phyloP scores from a whole-genome alignment of 2,797 vertebrate species.

The Monodelphis domestica region DNA sequence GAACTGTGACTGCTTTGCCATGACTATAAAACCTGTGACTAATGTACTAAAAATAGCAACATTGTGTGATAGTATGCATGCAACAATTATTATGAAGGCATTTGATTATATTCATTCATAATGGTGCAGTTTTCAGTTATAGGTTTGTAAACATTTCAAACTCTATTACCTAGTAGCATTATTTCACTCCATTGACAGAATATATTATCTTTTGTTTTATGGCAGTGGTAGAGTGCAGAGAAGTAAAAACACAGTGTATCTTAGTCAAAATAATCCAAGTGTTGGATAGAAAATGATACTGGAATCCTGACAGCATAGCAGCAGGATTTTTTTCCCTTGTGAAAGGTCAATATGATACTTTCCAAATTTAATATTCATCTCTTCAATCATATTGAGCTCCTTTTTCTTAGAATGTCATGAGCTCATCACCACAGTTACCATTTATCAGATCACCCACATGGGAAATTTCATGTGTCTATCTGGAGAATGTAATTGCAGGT shows the following conservation, averaged over 20 bases:
- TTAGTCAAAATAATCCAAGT: slow-evolving; percentile 60
- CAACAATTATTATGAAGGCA: slow-evolving; percentile 81
- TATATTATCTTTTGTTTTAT: slow-evolving; percentile 80
- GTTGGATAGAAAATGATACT: slow-evolving; percentile 64
- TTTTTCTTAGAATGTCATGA: slow-evolving; percentile 63
- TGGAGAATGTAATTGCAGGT: neutral
- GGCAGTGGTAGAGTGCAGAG: slow-evolving; percentile 54
- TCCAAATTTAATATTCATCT: slow-evolving; percentile 68
- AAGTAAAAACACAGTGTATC: slow-evolving; percentile 60
- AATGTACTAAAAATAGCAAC: slow-evolving; percentile 79
- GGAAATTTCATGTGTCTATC: slow-evolving; percentile 49
- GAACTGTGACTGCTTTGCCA: slow-evolving; percentile 63
- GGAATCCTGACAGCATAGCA: neutral
- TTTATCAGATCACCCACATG: slow-evolving; percentile 55
- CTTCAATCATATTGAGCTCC: slow-evolving; percentile 52
- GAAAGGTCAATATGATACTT: slow-evolving; percentile 61
- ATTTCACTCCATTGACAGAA: slow-evolving; percentile 81
- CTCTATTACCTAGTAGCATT: slow-evolving; percentile 80
- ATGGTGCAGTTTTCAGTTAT: slow-evolving; percentile 80
- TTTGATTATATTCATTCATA: slow-evolving; percentile 84
- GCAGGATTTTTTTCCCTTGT: slow-evolving; percentile 1
- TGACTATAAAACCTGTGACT: slow-evolving; percentile 76
- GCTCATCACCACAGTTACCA: slow-evolving; percentile 67
- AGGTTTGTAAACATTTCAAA: slow-evolving; percentile 85
- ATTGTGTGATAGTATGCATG: slow-evolving; percentile 73